Base-by-base conservation (phyloP, 2,113 vertebrate genomes). In the Cryptomyrus ogoouensis region DNA sequence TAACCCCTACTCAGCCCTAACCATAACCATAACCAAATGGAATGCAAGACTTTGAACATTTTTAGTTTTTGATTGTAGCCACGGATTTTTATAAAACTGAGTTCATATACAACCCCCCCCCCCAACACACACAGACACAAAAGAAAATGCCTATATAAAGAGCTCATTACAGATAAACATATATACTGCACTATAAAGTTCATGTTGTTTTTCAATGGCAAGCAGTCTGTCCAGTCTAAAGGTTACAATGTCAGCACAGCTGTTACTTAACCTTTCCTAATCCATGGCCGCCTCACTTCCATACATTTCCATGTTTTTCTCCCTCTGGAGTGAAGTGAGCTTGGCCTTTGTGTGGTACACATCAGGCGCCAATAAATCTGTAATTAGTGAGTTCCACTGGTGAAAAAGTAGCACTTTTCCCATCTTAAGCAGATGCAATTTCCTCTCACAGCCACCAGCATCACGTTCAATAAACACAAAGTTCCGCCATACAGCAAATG, bases 301-400 rank as follows among this genome's bases (percentile, higher is more conserved):
- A 86, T 50, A 86, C 83, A 49, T 86, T 86, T 19, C 83, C 83
- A 27, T 47, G 47, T 50, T 86, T 86, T 50, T 86, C 83, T 80
- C 74, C 74, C 83, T 50, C 83, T 47, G 83, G 83, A 86, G 83
- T 86, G 83, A 86, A 21, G 83, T 86, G 83, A 86, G 44, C 44
- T 27, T 10, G 47, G 47, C 83, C 83, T 86, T 47, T 86, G 83
- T 47, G 24, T 86, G 83, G 1, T n/a, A 50, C 3, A 50, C 83
- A 86, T 50, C 46, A 49, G 46, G 83, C 13, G n/a, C 74, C 83
- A 86, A 86, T 46, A 86, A 86, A 86, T 86, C 47, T 50, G 83
- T 86, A 47, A 86, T 86, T 86, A 86, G 47, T 86, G 83, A 86
- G 83, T 24, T 86, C 83, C 21, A 27, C 47, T 31, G 44, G 85